Evolutionary conservation across 1,140 invertebrate genomes (phyloP).

Genomic region (Armadillidium nasatum): DNA sequence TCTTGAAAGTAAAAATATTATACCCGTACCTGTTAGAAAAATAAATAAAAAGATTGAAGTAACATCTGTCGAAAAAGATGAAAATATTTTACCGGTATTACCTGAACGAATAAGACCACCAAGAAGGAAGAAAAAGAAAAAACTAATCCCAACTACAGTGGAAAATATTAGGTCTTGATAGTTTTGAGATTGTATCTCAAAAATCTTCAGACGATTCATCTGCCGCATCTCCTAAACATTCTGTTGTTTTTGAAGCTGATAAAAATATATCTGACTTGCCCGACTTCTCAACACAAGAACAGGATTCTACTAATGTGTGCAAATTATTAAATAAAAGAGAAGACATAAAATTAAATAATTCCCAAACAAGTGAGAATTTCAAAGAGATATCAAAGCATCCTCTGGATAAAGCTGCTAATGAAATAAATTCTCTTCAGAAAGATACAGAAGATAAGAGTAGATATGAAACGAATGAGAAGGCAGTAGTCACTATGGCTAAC

Average conservation of each 20-base stretch:
- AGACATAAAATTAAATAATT: no score
- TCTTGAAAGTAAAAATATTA: background rate
- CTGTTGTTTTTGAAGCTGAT: background rate
- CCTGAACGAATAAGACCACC: conserved; percentile 41
- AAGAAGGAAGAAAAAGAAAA: conserved; percentile 40
- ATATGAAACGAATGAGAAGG: no score
- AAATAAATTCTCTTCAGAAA: no score
- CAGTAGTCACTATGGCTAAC: no score
- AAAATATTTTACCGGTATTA: conserved; percentile 35
- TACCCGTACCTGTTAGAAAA: background rate
- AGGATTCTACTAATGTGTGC: no score
- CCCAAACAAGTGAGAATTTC: no score
- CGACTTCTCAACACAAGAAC: no score
- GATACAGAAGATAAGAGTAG: no score
- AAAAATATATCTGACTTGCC: background rate
- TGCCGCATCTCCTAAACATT: background rate
- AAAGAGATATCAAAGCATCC: no score
- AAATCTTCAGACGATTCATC: background rate
- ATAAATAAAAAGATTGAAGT: conserved; percentile 7
- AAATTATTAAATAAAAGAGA: no score
- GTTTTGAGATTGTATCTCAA: background rate
- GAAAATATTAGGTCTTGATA: conserved; percentile 31
- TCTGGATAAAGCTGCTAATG: no score
- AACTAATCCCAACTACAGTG: conserved; percentile 27
- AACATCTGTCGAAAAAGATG: conserved; percentile 21